Base-by-base conservation (phyloP, 2,797 vertebrate species). In the Hydrolagus colliei region DNA sequence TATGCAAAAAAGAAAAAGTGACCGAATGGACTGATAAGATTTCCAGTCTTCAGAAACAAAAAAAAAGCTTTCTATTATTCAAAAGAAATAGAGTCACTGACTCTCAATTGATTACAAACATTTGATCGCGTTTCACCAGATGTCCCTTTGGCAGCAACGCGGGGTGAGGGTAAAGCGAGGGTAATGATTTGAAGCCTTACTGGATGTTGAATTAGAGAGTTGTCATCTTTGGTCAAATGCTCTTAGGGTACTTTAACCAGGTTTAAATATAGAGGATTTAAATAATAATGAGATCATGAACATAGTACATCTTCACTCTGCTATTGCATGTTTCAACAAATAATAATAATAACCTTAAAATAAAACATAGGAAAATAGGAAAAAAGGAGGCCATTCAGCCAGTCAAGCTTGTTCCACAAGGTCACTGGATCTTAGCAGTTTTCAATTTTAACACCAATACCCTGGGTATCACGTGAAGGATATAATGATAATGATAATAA, bases 21-120 rank as follows among this genome's bases (percentile, higher is more conserved):
- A 91, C 92, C 93, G 89, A 90, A 88, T 86, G 89, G 90, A 86
- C 87, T 90, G 93, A 94, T 93, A 93, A 93, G 91, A 85, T 86
- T 86, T 3, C 18, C 87, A 86, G 89, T 89, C 67, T 10, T 62
- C 86, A 80, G 88, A 92, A 92, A 93, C 65, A 52, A 41, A 84
- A 84, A 63, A 84, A 91, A 88, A 89, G 87, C 88, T 90, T 90
- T 87, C 87, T 86, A 18, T 90, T 86, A 87, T 87, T 87, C 89
- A 88, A 86, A 89, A 87, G 88, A 88, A 88, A 87, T 87, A 0
- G 72, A 90, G 86, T 86, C 86, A 0, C 68, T 88, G 90, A 89
- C 87, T 91, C 89, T 87, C 82, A 90, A 90, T 89, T 89, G 89
- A 90, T 91, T 89, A n/a, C 41, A 86, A 41, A 63, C 89, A 91